Percentiles rank a stretch among this genome's conserved stretches.
phyloP scores from a whole-genome alignment of 2,797 vertebrate species.

The Macropus fuliginosus region DNA sequence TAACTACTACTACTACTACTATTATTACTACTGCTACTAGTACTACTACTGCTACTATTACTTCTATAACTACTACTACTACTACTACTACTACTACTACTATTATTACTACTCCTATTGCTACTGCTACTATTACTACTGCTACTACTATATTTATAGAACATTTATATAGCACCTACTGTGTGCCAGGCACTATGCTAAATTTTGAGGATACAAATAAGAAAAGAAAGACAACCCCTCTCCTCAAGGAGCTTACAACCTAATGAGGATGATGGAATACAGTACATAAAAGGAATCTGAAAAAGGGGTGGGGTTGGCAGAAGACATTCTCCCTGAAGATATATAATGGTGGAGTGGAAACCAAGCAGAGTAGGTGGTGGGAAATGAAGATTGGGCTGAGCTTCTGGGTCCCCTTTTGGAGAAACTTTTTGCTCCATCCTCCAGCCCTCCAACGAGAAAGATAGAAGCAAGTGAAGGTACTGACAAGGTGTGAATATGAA shows the following conservation, averaged over 20 bases:
- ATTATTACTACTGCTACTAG: no score
- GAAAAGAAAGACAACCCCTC: neutral
- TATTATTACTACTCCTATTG: no score
- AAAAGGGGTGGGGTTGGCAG: neutral
- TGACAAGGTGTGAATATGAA: neutral
- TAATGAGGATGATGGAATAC: neutral
- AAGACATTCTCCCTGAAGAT: neutral
- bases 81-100: no score
- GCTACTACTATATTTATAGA: neutral
- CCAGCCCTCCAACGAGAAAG: neutral
- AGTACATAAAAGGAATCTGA: neutral
- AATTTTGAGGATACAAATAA: neutral
- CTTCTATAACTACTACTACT: no score
- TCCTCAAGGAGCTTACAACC: neutral
- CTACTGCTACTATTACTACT: no score
- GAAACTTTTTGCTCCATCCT: neutral
- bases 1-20: no score
- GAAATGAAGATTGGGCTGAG: neutral
- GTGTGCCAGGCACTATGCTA: neutral
- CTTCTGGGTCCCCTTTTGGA: neutral
- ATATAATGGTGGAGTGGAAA: neutral
- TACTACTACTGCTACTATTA: no score
- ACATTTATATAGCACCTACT: neutral
- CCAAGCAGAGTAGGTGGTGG: neutral
- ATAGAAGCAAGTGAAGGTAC: neutral